phyloP scores from a whole-genome alignment of 2,797 vertebrate genomes.

The Micromesistius poutassou region DNA sequence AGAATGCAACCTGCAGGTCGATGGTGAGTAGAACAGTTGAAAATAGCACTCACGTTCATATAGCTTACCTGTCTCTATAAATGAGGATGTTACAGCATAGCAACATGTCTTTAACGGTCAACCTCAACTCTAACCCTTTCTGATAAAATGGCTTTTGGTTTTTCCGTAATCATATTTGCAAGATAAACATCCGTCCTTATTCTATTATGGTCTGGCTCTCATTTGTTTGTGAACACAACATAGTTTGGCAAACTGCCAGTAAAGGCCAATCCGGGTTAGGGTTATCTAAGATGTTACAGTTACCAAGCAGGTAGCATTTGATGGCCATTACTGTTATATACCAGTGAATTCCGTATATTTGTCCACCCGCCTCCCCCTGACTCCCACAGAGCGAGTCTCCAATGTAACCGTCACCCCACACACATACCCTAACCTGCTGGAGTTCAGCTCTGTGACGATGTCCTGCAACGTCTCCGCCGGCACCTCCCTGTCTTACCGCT shows the following conservation, averaged over 20 bases:
- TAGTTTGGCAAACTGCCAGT: background rate
- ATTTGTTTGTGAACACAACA: background rate
- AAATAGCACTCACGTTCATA: background rate
- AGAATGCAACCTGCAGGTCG: background rate
- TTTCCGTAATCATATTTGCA: too few species aligned
- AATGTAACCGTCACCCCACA: constrained; percentile 19
- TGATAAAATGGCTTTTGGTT: too few species aligned
- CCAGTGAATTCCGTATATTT: background rate
- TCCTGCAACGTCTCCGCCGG: constrained; percentile 34
- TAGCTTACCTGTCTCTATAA: background rate
- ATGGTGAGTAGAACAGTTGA: constrained; percentile 35
- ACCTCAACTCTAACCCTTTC: too few species aligned
- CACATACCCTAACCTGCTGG: constrained; percentile 28
- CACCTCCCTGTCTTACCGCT: constrained; percentile 32
- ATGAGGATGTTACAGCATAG: too few species aligned
- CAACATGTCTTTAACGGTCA: too few species aligned
- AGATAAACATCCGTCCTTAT: background rate
- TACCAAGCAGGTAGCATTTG: background rate
- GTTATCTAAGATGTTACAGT: background rate
- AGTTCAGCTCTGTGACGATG: constrained; percentile 38
- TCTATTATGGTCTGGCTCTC: background rate
- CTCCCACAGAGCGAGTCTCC: constrained; percentile 38
- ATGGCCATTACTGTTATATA: background rate
- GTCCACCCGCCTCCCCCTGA: background rate
- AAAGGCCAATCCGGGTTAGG: background rate